Percentiles rank a stretch among this genome's conserved stretches.
phyloP scores from a whole-genome alignment of 2,888 invertebrate species.

The Drosophila affinis region DNA sequence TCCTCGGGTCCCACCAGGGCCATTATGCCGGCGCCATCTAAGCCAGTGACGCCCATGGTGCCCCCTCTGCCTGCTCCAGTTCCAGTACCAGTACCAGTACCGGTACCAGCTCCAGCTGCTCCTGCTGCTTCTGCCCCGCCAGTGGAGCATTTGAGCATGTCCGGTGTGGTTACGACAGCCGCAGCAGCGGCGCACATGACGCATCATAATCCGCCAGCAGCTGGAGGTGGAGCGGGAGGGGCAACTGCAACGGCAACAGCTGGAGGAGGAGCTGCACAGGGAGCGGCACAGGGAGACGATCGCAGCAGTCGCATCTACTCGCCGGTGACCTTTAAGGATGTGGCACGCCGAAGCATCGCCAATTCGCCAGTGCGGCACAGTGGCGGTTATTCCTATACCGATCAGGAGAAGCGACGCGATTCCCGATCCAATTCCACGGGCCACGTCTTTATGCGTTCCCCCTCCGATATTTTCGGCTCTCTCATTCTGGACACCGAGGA shows the following conservation, averaged over 20 bases:
- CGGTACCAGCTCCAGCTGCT: constrained; percentile 13
- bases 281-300: constrained; percentile 82
- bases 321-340: constrained; percentile 93
- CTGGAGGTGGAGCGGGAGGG: constrained; percentile 10
- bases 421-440: constrained; percentile 89
- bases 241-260: constrained; percentile 20
- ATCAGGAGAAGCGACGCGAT: constrained; percentile 85
- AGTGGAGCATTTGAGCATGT: constrained; percentile 36
- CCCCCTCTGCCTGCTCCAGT: constrained; percentile 3
- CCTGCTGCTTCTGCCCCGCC: constrained; percentile 23
- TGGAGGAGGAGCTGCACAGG: no score
- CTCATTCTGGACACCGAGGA: constrained; percentile 86
- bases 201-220: constrained; percentile 46
- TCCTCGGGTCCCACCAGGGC: constrained; percentile 50
- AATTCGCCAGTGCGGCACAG: constrained; percentile 88
- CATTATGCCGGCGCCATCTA: constrained; percentile 48
- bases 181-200: constrained; percentile 61
- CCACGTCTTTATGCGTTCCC: constrained; percentile 85
- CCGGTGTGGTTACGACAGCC: constrained; percentile 62
- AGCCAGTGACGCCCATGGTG: constrained; percentile 30
- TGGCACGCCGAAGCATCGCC: constrained; percentile 90
- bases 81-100: constrained; percentile 14
- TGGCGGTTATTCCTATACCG: constrained; percentile 18
- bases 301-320: constrained; percentile 89
- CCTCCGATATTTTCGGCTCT: constrained; percentile 86